Percentiles rank a stretch among this genome's conserved stretches.
These are phyloP conservation scores for Acanthurus tractus DNA, from an alignment of 2,797 vertebrate genomes.

Conservation along the genomic window DNA sequence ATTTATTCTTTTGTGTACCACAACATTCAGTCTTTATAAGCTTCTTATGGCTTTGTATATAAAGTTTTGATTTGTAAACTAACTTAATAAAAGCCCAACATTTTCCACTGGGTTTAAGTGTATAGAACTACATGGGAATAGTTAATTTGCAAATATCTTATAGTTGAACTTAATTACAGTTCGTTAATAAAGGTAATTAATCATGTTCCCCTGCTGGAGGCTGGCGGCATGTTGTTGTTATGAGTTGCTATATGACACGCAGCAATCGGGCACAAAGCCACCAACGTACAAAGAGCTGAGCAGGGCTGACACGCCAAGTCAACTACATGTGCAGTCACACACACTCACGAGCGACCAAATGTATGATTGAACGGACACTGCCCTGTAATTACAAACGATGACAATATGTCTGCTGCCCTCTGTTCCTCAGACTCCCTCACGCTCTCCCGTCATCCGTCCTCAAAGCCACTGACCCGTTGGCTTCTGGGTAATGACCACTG, in stretches of 20 bases:
- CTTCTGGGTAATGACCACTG: constrained; percentile 72
- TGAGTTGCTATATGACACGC: constrained; percentile 1
- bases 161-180: neutral
- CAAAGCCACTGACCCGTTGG: constrained; percentile 70
- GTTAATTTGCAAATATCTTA: neutral
- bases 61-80: constrained; percentile 1
- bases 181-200: neutral
- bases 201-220: neutral
- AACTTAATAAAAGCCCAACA: too few species aligned
- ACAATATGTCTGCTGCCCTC: constrained; percentile 76
- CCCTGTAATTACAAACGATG: constrained; percentile 72
- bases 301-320: too few species aligned
- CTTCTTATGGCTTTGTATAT: neutral
- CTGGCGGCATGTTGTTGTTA: neutral
- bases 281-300: neutral
- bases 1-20: neutral
- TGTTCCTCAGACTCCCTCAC: constrained; percentile 42
- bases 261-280: neutral
- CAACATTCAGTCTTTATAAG: neutral
- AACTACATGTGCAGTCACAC: constrained; percentile 27
- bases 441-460: constrained; percentile 46
- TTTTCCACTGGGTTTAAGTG: neutral
- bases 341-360: constrained; percentile 52
- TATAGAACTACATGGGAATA: neutral
- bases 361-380: constrained; percentile 62